A percentile compares a stretch with the other conserved stretches of the same genome.
phyloP scores from a whole-genome alignment of 2,113 vertebrate species.

The Equus quagga region DNA sequence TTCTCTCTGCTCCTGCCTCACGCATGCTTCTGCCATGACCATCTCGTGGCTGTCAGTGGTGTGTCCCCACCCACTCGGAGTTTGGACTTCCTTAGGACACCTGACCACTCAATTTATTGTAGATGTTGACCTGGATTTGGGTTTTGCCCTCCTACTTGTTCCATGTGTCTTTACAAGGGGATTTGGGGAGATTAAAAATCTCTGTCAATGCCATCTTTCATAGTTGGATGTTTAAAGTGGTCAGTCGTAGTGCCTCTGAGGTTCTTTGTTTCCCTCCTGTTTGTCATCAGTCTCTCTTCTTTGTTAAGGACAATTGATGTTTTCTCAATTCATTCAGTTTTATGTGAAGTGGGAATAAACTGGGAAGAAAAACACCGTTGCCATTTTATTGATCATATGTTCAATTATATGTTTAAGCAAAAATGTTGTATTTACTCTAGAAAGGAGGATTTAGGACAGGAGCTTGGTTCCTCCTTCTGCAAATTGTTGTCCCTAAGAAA shows the following conservation, averaged over 20 bases:
- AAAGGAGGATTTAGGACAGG: background rate
- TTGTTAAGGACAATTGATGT: background rate
- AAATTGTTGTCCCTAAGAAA: background rate
- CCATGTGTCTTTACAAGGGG: background rate
- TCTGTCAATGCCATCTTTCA: background rate
- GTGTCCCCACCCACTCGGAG: background rate
- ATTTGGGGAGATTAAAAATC: too few species aligned
- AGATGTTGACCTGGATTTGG: background rate
- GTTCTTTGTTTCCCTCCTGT: too few species aligned
- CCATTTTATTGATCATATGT: background rate
- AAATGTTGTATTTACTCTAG: background rate
- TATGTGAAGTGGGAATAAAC: background rate
- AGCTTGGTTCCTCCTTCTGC: too few species aligned
- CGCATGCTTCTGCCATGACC: accelerated
- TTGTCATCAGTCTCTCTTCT: background rate
- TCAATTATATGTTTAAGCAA: background rate
- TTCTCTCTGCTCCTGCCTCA: background rate
- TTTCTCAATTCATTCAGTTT: background rate
- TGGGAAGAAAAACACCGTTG: background rate
- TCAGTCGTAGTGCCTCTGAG: background rate
- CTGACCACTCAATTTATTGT: background rate
- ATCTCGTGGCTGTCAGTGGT: background rate
- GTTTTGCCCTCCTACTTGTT: background rate
- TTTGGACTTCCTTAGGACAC: background rate
- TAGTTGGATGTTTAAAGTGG: background rate